Evolutionary conservation across 2,113 vertebrate species (phyloP).

Genomic region (Cyprinodon brontotheroides): DNA sequence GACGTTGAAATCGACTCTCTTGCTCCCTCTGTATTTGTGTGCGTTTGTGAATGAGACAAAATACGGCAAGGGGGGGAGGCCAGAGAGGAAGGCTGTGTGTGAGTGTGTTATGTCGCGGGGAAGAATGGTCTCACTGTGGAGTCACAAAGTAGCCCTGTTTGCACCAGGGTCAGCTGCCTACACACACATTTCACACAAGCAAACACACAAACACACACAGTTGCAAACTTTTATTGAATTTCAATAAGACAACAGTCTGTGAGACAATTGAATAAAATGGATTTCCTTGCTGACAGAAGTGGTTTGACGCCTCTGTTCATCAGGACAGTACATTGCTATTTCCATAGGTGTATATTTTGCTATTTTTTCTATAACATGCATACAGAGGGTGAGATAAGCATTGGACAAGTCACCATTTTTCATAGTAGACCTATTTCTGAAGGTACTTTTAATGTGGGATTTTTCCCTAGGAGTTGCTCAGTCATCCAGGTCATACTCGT

Average conservation of each 20-base stretch:
- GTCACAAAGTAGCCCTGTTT: conserved; percentile 69
- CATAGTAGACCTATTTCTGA: too few relatives aligned
- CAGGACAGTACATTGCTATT: neutral
- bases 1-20: conserved; percentile 45
- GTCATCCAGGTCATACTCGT: too few relatives aligned
- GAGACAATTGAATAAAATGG: conserved; percentile 53
- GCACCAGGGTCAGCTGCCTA: conserved; percentile 72
- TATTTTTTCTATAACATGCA: neutral
- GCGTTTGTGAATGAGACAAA: conserved; percentile 39
- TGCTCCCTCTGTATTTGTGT: conserved; percentile 48
- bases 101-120: conserved; percentile 31
- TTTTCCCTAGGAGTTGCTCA: too few relatives aligned
- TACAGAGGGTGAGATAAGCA: neutral
- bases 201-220: conserved; percentile 14
- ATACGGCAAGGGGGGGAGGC: conserved; percentile 11
- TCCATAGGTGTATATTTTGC: neutral
- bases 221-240: conserved; percentile 43
- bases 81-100: conserved; percentile 7
- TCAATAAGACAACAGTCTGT: conserved; percentile 58
- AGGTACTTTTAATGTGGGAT: too few relatives aligned
- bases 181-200: conserved; percentile 22
- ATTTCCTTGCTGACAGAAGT: conserved; percentile 25
- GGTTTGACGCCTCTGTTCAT: conserved; percentile 6
- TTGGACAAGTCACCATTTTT: too few relatives aligned
- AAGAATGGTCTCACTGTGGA: conserved; percentile 74